A percentile compares a stretch with the other conserved stretches of the same genome.
Conservation (phyloP, 2,113 vertebrate species). For the Boleophthalmus pectinirostris region DNA sequence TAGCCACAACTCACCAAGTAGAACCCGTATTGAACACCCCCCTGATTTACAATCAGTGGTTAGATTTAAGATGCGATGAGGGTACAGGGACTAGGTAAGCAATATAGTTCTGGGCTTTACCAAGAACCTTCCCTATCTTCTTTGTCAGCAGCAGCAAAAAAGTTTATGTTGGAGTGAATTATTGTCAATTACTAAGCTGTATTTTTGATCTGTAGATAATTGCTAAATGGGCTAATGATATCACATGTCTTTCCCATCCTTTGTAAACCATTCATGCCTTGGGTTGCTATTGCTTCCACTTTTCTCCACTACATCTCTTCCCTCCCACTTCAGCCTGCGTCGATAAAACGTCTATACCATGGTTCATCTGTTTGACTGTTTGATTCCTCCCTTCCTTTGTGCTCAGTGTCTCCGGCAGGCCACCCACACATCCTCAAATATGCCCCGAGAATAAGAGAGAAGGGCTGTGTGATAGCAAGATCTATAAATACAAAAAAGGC, state of each 20-base stretch:
- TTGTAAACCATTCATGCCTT: slow-evolving; percentile 32
- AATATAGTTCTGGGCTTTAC: slow-evolving; percentile 22
- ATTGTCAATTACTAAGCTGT: too few relatives aligned
- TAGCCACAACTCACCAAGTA: slow-evolving; percentile 26
- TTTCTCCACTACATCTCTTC: slow-evolving; percentile 42
- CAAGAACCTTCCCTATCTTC: neutral
- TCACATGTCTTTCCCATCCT: slow-evolving; percentile 37
- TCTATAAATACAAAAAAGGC: slow-evolving; percentile 75
- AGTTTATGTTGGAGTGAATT: neutral
- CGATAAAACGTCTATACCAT: slow-evolving; percentile 21
- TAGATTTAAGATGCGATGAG: slow-evolving; percentile 3
- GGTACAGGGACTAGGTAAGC: slow-evolving; percentile 5
- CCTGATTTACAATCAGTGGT: slow-evolving; percentile 57
- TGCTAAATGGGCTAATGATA: neutral
- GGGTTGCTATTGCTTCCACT: slow-evolving; percentile 15
- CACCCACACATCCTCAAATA: slow-evolving; percentile 62
- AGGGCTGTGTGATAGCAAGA: slow-evolving; percentile 17
- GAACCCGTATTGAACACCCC: slow-evolving; percentile 46
- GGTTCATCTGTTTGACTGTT: slow-evolving; percentile 39
- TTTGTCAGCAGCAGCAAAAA: neutral
- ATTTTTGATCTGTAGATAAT: slow-evolving; percentile 14
- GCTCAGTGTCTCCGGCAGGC: slow-evolving; percentile 49
- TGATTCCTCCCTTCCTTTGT: slow-evolving; percentile 34
- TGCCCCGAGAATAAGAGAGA: slow-evolving; percentile 34
- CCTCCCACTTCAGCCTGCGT: slow-evolving; percentile 33